Percentiles rank a stretch among this genome's conserved stretches.
phyloP scores from a whole-genome alignment of 92 coral and sea anemone species.

The Metridium senile region DNA sequence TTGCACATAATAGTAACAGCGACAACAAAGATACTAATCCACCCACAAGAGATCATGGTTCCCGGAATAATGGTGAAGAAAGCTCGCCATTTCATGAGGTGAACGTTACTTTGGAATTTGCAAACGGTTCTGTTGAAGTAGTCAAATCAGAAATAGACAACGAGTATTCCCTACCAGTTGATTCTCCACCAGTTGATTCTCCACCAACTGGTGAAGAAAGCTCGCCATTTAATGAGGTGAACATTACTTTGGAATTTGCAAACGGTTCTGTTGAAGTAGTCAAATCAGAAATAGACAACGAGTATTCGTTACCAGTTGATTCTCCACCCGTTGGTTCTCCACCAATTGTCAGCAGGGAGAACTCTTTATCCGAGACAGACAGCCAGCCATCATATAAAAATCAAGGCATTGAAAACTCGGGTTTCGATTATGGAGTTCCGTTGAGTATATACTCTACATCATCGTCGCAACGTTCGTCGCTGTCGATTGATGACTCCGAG shows the following conservation, averaged over 20 bases:
- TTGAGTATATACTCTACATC: neutral
- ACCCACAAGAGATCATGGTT: neutral
- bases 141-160: no score
- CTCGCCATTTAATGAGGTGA: no score
- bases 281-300: no score
- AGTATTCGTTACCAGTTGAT: neutral
- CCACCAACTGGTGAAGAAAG: no score
- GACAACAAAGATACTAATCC: neutral
- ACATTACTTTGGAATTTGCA: no score
- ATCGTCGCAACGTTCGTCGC: neutral
- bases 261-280: no score
- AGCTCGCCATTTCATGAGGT: no score
- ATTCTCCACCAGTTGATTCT: neutral
- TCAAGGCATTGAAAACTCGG: neutral
- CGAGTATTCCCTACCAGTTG: neutral
- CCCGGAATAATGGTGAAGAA: no score
- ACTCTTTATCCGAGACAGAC: neutral
- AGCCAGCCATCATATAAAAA: neutral
- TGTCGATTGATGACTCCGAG: neutral
- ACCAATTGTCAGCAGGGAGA: constrained; percentile 6
- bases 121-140: no score
- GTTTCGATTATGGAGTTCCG: neutral
- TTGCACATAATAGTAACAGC: neutral
- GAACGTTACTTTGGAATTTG: no score
- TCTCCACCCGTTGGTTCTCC: neutral